Percentiles rank a stretch among this genome's conserved stretches.
These are phyloP conservation scores for Ctenochaetus hawaiiensis DNA, from an alignment of 2,797 vertebrate species.

Conservation along the genomic window DNA sequence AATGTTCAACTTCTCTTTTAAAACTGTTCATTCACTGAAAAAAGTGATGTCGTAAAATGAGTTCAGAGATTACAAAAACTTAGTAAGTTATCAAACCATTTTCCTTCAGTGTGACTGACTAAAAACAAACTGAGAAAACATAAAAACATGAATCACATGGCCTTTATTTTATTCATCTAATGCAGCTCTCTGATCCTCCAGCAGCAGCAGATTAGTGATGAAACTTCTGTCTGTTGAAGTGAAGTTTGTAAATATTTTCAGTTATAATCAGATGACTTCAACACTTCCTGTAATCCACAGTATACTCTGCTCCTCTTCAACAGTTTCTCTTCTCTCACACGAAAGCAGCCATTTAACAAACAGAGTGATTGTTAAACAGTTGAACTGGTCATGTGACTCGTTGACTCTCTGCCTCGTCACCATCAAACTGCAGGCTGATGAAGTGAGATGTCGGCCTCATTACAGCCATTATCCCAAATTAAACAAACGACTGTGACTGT, in stretches of 20 bases:
- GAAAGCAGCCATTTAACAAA: conserved; percentile 33
- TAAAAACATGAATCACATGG: not conserved
- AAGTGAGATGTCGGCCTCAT: conserved; percentile 27
- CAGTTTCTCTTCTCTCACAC: conserved; percentile 3
- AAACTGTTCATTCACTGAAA: not conserved
- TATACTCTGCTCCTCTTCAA: conserved; percentile 4
- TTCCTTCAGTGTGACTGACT: not conserved
- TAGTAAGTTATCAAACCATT: not conserved
- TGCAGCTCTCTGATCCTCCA: conserved; percentile 14
- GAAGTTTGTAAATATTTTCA: not conserved
- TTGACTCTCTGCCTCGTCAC: conserved; percentile 1
- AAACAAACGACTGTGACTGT: conserved; percentile 5
- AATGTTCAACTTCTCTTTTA: not conserved
- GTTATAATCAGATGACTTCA: conserved; percentile 25
- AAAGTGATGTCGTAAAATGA: not conserved
- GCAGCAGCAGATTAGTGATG: conserved; percentile 16
- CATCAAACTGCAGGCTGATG: conserved; percentile 24
- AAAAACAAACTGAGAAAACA: not conserved
- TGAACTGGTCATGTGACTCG: conserved; percentile 35
- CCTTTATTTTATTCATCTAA: not conserved
- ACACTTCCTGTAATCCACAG: conserved; percentile 35
- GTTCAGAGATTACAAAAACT: not conserved
- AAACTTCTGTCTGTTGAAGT: not conserved
- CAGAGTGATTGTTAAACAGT: conserved; percentile 39
- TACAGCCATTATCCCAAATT: conserved; percentile 41